Base-by-base conservation (phyloP, 2,888 invertebrate species). In the Agriotes lineatus region DNA sequence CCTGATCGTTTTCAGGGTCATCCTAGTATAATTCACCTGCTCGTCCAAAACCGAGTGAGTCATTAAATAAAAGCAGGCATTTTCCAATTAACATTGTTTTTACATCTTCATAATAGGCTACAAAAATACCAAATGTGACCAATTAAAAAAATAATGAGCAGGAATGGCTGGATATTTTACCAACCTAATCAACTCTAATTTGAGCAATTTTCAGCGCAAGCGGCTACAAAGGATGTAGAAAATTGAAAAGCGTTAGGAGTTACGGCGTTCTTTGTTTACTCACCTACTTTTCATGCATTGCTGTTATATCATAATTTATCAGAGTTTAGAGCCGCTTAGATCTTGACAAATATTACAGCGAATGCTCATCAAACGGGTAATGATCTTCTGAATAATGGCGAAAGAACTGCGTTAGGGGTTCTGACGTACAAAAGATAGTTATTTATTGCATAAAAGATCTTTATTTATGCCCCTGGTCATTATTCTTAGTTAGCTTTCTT, bases 381-480 rank as follows among this genome's bases (percentile, higher is more conserved):
- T 45, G 45, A 20, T 48, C 20, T 20, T 48, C 12, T 12, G 48
- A 48, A 22, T 22, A 48, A 48, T 48, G 9, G 18, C 42, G 50
- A 19, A 16, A 5, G 30, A 52, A 52, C 9, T 14, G 33, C 30
- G 52, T 52, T 22, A 33, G 48, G 48, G 48, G 22, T 12, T 22
- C 33, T 33, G 52, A 33, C 52, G 14, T 48, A 52, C 30, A 52
- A 52, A 52, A 52, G 52, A 30, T 33, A 14, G 33, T 33, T 52
- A 52, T 52, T 52, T 52, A 52, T 52, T 52, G 16, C 52, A 52
- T 52, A 33, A 52, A 52, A 52, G 52, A 52, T 52, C 52, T 52
- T 52, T 52, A 52, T 52, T 52, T 52, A 52, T 52, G 52, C 22
- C 33, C 52, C 33, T 52, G 9, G 16, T 33, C 33, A 52, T 52